Base-by-base conservation (phyloP, 2,797 vertebrate genomes). In the Hippoglossus hippoglossus region DNA sequence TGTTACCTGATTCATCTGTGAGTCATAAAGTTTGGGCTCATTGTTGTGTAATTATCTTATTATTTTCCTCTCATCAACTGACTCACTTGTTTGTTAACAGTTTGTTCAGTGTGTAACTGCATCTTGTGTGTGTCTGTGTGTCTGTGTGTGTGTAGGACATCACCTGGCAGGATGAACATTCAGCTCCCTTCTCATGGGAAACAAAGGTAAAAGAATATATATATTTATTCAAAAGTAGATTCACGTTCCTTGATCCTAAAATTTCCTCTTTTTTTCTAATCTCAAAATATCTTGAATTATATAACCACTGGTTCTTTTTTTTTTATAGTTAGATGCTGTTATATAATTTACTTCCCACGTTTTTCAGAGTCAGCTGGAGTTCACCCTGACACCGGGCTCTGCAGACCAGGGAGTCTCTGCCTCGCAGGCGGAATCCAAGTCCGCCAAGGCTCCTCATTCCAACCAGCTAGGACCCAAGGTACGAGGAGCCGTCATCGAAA, bases 161-260 rank as follows among this genome's bases (percentile, higher is more conserved):
- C 36, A 98, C 96, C 77, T 99, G 98, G 98, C 97, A 98, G 89
- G 98, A 99, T 91, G 98, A 99, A 82, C 98, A 99, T 73, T 99
- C 98, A 0, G 96, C 97, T 51, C 98, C 98, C 0, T 99, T 99
- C 92, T 99, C 97, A 31, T 99, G 98, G 98, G 98, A 99, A 92
- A 99, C 98, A 0, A 98, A 95, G 96, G 98, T 99, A 82, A 60
- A 59, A 52, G 31, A 3, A 18, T 0, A 15, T 36, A 31, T 1
- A 9, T 12, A 34, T 34, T 8, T 34, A 34, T 34, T 34, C 31
- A 34, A 31, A 34, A 44, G 15, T 44, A 3, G 3, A 18, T 15
- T 44, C 41, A 44, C 4, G 41, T 18, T 18, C 41, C 39, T 3
- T 41, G 11, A 41, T 41, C 4, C 12, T 41, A 0, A 36, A 9